phyloP scores from a whole-genome alignment of 2,797 vertebrate species.

The Cirrhinus molitorella region DNA sequence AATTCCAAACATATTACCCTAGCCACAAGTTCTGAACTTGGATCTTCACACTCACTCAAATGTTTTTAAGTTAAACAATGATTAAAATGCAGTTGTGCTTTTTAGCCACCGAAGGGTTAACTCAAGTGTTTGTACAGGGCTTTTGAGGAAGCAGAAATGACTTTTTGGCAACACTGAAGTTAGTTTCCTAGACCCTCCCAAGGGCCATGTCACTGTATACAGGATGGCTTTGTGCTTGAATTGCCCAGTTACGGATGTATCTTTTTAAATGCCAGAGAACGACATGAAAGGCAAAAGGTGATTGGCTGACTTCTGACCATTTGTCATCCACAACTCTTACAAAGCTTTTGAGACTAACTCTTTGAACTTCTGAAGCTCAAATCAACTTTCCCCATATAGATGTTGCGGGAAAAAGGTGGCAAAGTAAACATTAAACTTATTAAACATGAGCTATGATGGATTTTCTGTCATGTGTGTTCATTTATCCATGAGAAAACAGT shows the following conservation, averaged over 20 bases:
- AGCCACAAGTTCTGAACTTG: not conserved
- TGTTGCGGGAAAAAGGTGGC: not conserved
- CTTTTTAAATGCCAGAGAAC: conserved; percentile 54
- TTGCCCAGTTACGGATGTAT: conserved; percentile 48
- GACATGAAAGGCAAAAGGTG: conserved; percentile 25
- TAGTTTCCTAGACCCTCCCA: conserved; percentile 39
- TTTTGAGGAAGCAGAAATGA: conserved; percentile 40
- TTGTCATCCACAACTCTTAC: conserved; percentile 48
- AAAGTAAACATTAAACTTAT: not conserved
- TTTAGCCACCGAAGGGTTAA: conserved; percentile 19
- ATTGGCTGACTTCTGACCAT: conserved; percentile 51
- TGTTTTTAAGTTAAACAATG: conserved; percentile 5
- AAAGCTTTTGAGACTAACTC: conserved; percentile 15
- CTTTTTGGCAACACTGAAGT: conserved; percentile 31
- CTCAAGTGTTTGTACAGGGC: not conserved
- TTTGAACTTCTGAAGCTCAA: not conserved
- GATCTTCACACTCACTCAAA: not conserved
- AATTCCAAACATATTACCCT: not conserved
- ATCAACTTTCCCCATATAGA: not conserved
- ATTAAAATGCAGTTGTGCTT: not conserved
- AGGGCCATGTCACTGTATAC: conserved; percentile 36
- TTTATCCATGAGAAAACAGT: not conserved
- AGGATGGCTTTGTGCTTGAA: conserved; percentile 31
- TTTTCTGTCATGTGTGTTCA: not conserved
- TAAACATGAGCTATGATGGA: not conserved